Percentiles rank a stretch among this genome's conserved stretches.
Conservation (phyloP, 2,113 vertebrate genomes). For the Passer domesticus region DNA sequence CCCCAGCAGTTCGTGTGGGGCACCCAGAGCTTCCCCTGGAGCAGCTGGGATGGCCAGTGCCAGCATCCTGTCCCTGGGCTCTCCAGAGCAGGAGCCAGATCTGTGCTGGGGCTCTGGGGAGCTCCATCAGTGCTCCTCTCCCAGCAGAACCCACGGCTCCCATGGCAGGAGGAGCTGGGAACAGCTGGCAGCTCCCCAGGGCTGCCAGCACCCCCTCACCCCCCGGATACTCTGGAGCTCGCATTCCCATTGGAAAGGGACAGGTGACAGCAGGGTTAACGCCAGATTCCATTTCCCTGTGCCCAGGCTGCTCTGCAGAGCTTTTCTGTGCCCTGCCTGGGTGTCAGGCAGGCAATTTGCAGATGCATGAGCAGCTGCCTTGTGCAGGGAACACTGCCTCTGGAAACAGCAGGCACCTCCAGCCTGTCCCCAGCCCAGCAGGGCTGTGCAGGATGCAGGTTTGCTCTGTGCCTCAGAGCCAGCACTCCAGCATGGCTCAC, state of each 20-base stretch:
- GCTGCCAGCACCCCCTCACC: not conserved
- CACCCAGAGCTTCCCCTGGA: not conserved
- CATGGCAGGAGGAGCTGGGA: not conserved
- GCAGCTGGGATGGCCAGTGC: not conserved
- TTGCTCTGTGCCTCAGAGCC: not conserved
- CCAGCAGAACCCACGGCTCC: rapidly evolving
- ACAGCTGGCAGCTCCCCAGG: not conserved
- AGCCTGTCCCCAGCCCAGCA: not conserved
- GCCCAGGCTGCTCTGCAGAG: not conserved
- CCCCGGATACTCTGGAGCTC: not conserved
- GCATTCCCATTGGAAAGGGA: not conserved
- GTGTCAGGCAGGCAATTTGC: not conserved
- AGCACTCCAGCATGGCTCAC: not conserved
- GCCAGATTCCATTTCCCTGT: rapidly evolving
- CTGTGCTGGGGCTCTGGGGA: not conserved
- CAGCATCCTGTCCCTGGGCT: not conserved
- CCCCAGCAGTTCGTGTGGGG: not conserved
- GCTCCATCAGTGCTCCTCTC: not conserved
- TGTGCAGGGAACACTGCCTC: not conserved
- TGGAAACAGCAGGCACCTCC: not conserved
- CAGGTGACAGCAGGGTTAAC: not conserved
- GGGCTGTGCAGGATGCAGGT: not conserved
- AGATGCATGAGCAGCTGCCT: not conserved
- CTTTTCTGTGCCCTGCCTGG: not conserved
- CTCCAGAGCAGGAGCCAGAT: not conserved